phyloP scores from a whole-genome alignment of 2,797 vertebrate species.

The Mastacembelus armatus region DNA sequence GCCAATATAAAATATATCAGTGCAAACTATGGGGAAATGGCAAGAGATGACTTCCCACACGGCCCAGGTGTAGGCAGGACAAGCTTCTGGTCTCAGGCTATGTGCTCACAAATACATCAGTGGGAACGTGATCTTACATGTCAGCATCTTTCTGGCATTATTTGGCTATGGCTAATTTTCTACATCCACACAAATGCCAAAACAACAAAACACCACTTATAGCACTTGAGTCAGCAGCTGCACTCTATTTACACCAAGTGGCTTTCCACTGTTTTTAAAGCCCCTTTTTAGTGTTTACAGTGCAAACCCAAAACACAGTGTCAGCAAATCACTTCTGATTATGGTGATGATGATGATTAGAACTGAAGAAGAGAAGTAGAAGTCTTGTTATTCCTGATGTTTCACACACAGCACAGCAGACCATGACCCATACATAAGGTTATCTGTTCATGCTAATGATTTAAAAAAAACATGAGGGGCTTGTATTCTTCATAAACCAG shows the following conservation, averaged over 20 bases:
- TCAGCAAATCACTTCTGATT: slow-evolving; percentile 33
- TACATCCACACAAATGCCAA: slow-evolving; percentile 21
- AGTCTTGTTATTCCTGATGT: neutral
- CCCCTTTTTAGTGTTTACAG: slow-evolving; percentile 1
- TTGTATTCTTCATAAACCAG: neutral
- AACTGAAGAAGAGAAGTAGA: neutral
- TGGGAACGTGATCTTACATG: slow-evolving; percentile 28
- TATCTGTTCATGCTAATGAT: neutral
- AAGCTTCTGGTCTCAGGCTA: slow-evolving; percentile 32
- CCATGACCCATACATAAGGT: neutral
- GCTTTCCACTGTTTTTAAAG: slow-evolving; percentile 31
- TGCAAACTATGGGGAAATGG: slow-evolving; percentile 28
- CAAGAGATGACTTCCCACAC: slow-evolving; percentile 44
- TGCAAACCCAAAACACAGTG: slow-evolving; percentile 1
- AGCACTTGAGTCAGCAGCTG: slow-evolving; percentile 29
- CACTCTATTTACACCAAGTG: slow-evolving; percentile 4
- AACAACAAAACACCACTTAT: slow-evolving; percentile 25
- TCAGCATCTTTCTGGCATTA: slow-evolving; percentile 48
- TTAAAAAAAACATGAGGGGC: too few relatives aligned
- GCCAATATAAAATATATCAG: slow-evolving; percentile 59
- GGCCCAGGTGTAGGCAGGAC: slow-evolving; percentile 31
- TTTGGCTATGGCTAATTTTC: slow-evolving; percentile 42
- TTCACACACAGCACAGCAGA: neutral
- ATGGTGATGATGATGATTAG: slow-evolving; percentile 6
- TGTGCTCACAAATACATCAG: slow-evolving; percentile 28